Percentiles rank a stretch among this genome's conserved stretches.
Conservation (phyloP, 2,888 invertebrate species). For the Heteromyza rotundicornis region DNA sequence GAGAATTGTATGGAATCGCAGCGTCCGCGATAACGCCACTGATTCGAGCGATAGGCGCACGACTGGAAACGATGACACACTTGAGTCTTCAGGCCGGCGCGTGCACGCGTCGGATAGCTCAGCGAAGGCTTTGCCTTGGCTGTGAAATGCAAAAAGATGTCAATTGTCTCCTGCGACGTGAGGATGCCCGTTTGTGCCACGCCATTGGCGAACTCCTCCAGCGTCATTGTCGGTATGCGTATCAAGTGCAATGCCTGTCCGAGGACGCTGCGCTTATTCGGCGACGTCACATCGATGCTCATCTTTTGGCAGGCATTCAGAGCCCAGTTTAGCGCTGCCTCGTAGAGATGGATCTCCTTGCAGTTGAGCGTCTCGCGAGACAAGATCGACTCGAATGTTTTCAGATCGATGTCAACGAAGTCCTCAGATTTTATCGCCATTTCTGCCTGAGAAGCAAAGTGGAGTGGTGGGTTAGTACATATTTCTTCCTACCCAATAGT, state of each 20-base stretch:
- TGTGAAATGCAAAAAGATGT: slow-evolving; percentile 94
- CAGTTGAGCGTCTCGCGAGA: slow-evolving; percentile 93
- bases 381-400: slow-evolving; percentile 89
- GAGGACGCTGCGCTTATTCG: slow-evolving; percentile 78
- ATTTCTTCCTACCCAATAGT: too few species aligned
- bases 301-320: slow-evolving; percentile 85
- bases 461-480: too few species aligned
- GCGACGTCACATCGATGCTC: slow-evolving; percentile 80
- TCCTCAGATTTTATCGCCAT: slow-evolving; percentile 95
- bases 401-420: slow-evolving; percentile 93
- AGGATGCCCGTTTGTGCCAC: slow-evolving; percentile 92
- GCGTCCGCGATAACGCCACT: slow-evolving; percentile 95
- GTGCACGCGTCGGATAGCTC: slow-evolving; percentile 80
- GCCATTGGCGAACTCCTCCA: slow-evolving; percentile 94
- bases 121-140: slow-evolving; percentile 85
- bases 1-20: slow-evolving; percentile 97
- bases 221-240: slow-evolving; percentile 91
- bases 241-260: slow-evolving; percentile 84
- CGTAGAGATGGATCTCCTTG: slow-evolving; percentile 88
- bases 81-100: slow-evolving; percentile 90
- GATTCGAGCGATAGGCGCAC: slow-evolving; percentile 94
- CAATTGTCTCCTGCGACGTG: slow-evolving; percentile 91
- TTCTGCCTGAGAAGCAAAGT: slow-evolving; percentile 73
- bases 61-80: slow-evolving; percentile 96
- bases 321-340: slow-evolving; percentile 93